Evolutionary conservation across 2,888 invertebrate genomes (phyloP), one percentile per base, ranked within the genome.

Genomic region (Euzophera pinguis): DNA sequence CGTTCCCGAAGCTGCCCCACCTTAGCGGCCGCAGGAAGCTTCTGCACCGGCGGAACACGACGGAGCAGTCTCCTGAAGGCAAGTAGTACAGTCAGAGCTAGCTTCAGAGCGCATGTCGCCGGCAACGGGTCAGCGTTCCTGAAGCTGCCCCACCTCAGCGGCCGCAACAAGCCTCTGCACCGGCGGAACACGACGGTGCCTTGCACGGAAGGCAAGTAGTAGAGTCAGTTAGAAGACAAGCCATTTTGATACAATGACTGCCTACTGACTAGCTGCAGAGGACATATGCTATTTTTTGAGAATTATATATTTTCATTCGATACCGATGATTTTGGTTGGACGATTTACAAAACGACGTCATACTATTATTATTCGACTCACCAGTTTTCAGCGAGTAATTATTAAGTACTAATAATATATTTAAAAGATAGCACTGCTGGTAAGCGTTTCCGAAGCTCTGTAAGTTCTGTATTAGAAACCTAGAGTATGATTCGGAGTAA

Each of bases 131-230:
- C 78, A 27, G 81, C 75, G 0, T 80, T 85, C 69, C 82, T 92
- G 9, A 91, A 88, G 57, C 68, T 92, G 43, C 92, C 92, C 0
- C 92, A 92, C 14, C 78, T 93, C 50, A 92, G 91, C 52, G 85
- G 90, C 0, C 72, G 78, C 52, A 81, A 85, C 58, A 90, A 90
- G 58, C 89, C 91, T 1, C 67, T 91, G 3, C 88, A 91, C 57
- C 84, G 90, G 37, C 83, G 91, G 41, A 87, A 77, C 56, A 78
- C 77, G 1, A 67, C 67, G 0, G 69, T 68, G 8, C 71, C 71
- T 9, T 48, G 60, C 3, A 43, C 52, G 5, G 75, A 76, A 49
- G 75, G 77, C 77, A 59, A 45, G 53, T 38, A n/a, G 14, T n/a
- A 14, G 1, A 32, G 22, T 22, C 2, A 22, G n/a, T n/a, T n/a